These are phyloP conservation scores for Lacanobia oleracea DNA, from an alignment of 2,888 invertebrate genomes.

Conservation along the genomic window DNA sequence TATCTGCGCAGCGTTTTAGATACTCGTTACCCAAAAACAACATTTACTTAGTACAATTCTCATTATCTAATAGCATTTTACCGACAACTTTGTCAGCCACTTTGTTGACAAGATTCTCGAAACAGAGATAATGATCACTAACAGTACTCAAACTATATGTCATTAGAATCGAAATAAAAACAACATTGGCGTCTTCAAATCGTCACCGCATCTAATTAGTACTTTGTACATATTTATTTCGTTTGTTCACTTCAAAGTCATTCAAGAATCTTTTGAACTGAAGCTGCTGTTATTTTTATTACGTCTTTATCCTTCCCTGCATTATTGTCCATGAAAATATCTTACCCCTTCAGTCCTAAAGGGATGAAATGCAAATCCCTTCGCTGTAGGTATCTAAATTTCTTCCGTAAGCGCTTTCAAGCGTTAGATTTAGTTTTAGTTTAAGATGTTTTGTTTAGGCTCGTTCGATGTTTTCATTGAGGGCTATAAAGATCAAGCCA, in stretches of 20 bases:
- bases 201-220: conserved; percentile 32
- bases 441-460: background rate
- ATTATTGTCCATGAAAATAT: conserved; percentile 42
- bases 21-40: background rate
- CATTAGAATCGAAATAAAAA: conserved; percentile 15
- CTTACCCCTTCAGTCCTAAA: conserved; percentile 53
- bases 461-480: conserved; percentile 2
- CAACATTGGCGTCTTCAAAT: conserved; percentile 13
- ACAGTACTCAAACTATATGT: conserved; percentile 22
- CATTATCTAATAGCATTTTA: background rate
- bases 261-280: conserved; percentile 20
- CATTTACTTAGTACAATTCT: background rate
- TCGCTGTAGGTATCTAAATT: conserved; percentile 24
- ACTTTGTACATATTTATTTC: conserved; percentile 12
- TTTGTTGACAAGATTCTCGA: conserved; percentile 18
- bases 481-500: background rate
- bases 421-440: conserved; percentile 25
- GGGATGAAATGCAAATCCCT: conserved; percentile 37
- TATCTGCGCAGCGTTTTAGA: conserved; percentile 24
- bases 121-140: conserved; percentile 5
- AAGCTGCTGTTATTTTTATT: conserved; percentile 33
- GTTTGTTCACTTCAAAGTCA: conserved; percentile 10
- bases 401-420: conserved; percentile 17
- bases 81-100: conserved; percentile 6
- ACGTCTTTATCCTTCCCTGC: conserved; percentile 13